Evolutionary conservation across 2,888 invertebrate genomes (phyloP).

Genomic region (Zelleria hepariella): DNA sequence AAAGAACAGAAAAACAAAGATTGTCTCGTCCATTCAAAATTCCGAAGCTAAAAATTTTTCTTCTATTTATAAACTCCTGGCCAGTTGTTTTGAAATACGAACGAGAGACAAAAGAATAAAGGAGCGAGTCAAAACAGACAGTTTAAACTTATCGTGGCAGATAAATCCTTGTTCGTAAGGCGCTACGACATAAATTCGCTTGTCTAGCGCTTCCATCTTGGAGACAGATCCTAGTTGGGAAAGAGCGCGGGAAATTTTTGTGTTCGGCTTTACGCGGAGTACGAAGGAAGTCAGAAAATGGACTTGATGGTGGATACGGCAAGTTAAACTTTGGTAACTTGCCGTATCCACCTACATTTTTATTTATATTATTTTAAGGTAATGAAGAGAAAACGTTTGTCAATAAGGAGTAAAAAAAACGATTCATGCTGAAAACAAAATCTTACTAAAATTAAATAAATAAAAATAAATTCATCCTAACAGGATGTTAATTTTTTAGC

Average conservation of each 20-base stretch:
- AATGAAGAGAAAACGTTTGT: no score
- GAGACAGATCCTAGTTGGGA: background rate
- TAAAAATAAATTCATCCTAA: no score
- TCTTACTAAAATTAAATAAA: no score
- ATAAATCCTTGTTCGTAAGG: background rate
- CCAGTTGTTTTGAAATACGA: background rate
- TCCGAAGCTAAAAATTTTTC: background rate
- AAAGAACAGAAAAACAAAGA: no score
- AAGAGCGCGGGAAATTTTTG: background rate
- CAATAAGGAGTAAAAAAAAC: no score
- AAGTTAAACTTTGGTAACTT: no score
- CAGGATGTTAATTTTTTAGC: no score
- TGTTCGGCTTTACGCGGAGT: background rate
- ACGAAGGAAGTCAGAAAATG: background rate
- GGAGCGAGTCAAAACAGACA: background rate
- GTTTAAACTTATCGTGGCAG: background rate
- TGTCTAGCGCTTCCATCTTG: background rate
- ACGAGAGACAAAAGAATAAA: background rate
- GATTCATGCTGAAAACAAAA: no score
- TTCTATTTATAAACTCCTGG: background rate
- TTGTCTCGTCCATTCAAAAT: background rate
- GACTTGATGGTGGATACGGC: background rate
- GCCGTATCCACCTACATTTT: no score
- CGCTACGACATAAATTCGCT: background rate
- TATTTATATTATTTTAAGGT: no score